Percentiles rank a stretch among this genome's conserved stretches.
phyloP scores from a whole-genome alignment of 1,140 invertebrate genomes.

The Spodoptera litura region DNA sequence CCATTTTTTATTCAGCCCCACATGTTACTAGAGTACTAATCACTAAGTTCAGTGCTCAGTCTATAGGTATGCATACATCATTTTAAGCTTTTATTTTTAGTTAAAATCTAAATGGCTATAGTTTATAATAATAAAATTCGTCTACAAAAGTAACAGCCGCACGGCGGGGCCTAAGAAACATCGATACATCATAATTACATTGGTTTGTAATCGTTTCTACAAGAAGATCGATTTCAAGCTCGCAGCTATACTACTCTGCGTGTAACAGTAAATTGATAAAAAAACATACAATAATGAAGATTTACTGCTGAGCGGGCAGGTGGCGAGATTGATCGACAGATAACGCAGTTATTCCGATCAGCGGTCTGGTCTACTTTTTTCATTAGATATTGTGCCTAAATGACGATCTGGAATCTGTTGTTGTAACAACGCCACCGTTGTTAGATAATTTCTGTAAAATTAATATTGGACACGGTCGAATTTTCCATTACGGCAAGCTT shows the following conservation, averaged over 20 bases:
- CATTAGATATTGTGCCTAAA: slow-evolving; percentile 49
- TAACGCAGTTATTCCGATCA: slow-evolving; percentile 61
- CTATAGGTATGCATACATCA: background rate
- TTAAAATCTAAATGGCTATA: slow-evolving; percentile 24
- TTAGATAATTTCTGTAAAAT: background rate
- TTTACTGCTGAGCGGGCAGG: slow-evolving; percentile 72
- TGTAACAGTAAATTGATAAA: slow-evolving; percentile 76
- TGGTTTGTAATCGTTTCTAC: slow-evolving; percentile 47
- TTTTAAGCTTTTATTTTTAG: slow-evolving; percentile 10
- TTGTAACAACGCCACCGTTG: slow-evolving; percentile 1
- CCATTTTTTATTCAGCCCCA: too few relatives aligned
- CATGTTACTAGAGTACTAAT: background rate
- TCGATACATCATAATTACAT: slow-evolving; percentile 49
- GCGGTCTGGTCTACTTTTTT: slow-evolving; percentile 54
- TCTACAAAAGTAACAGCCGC: slow-evolving; percentile 15
- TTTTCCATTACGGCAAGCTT: background rate
- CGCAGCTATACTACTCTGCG: slow-evolving; percentile 37
- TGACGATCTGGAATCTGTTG: slow-evolving; percentile 15
- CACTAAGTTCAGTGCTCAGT: background rate
- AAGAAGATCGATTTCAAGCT: slow-evolving; percentile 47
- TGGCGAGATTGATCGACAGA: slow-evolving; percentile 74
- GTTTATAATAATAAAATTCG: slow-evolving; percentile 27
- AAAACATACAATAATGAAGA: slow-evolving; percentile 77
- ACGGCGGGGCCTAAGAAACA: slow-evolving; percentile 25
- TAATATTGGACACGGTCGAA: slow-evolving; percentile 4